Conservation (phyloP, 2,113 vertebrate species). For the Recurvirostra avosetta region DNA sequence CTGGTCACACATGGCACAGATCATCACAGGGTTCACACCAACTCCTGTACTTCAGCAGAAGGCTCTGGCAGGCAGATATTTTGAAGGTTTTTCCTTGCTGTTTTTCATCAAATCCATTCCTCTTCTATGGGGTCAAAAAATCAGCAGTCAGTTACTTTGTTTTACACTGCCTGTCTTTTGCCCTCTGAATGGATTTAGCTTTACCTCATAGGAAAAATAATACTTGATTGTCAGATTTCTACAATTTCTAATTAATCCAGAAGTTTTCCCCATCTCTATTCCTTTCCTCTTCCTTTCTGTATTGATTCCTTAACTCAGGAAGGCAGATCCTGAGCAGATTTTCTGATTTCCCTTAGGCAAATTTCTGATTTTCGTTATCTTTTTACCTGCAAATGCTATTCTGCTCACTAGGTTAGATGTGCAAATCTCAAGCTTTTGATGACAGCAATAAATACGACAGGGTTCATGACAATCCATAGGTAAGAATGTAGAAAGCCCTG, state of each 20-base stretch:
- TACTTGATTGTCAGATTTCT: neutral
- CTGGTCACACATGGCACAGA: neutral
- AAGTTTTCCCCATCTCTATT: neutral
- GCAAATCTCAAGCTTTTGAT: neutral
- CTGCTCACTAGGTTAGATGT: rapidly evolving
- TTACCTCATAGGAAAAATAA: neutral
- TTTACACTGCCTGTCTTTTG: neutral
- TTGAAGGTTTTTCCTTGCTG: neutral
- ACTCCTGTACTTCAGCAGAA: neutral
- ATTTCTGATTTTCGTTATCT: neutral
- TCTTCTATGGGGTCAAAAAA: neutral
- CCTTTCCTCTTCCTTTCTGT: neutral
- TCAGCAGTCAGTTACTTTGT: neutral
- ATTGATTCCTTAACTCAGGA: neutral
- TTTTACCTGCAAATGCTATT: neutral
- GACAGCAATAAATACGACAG: neutral
- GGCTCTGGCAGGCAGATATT: neutral
- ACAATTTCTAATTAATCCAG: neutral
- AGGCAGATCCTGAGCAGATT: neutral
- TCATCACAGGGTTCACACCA: neutral
- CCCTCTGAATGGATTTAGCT: neutral
- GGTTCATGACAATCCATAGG: neutral
- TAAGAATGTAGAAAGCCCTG: neutral
- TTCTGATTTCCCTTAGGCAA: neutral
- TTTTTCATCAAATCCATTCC: neutral